Percentiles rank a stretch among this genome's conserved stretches.
Conservation (phyloP, 2,888 invertebrate genomes). For the Caenorhabditis imperialis region DNA sequence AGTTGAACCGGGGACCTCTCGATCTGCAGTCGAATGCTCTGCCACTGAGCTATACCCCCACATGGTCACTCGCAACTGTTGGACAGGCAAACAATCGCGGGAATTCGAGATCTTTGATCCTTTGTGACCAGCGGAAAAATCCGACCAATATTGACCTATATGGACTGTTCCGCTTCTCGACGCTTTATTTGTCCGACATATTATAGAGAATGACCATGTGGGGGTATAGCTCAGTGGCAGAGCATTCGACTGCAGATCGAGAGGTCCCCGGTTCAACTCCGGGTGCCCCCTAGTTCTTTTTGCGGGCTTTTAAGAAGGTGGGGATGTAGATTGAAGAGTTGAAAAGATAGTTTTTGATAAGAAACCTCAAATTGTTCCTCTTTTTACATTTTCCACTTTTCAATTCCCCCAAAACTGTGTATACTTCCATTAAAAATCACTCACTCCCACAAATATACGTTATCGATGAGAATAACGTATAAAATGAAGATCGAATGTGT, state of each 20-base stretch:
- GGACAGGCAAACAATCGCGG: too few species aligned
- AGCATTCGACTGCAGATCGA: conserved; percentile 78
- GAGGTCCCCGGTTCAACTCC: conserved; percentile 77
- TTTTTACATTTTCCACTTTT: too few species aligned
- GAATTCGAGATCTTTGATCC: too few species aligned
- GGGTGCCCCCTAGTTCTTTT: conserved; percentile 67
- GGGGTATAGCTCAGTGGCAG: conserved; percentile 77
- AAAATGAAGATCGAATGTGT: conserved; percentile 63
- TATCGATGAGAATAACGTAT: conserved; percentile 73
- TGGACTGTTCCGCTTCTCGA: too few species aligned
- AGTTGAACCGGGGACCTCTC: conserved; percentile 77
- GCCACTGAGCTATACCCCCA: too few species aligned
- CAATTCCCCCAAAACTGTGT: neutral
- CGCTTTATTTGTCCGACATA: too few species aligned
- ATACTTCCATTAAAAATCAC: conserved; percentile 10
- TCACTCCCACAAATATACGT: conserved; percentile 75
- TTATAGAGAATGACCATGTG: conserved; percentile 10
- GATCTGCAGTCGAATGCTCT: conserved; percentile 78
- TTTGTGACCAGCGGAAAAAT: too few species aligned
- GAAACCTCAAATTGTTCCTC: too few species aligned
- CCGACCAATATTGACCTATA: too few species aligned
- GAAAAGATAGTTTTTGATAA: neutral
- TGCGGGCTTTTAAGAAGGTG: neutral
- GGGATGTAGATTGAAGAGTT: neutral
- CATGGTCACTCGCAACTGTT: too few species aligned